Percentiles rank a stretch among this genome's conserved stretches.
Evolutionary conservation across 2,113 vertebrate genomes (phyloP).

Genomic region (Hemichromis elongatus): DNA sequence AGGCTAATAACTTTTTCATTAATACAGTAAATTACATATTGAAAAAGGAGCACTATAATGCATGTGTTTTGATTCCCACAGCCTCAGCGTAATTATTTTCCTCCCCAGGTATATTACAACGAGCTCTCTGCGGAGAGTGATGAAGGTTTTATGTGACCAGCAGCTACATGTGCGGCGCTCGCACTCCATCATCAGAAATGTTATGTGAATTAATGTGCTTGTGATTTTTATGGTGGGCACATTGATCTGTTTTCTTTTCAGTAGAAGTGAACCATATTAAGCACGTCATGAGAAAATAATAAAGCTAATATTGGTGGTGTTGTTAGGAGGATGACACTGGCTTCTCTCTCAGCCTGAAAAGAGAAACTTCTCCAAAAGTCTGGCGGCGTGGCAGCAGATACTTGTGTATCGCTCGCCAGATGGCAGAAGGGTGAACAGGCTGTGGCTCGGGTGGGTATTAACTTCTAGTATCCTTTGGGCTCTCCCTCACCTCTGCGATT

Average conservation of each 20-base stretch:
- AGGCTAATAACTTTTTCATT: not conserved
- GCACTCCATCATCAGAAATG: not conserved
- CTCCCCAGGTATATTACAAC: not conserved
- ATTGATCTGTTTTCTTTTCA: not conserved
- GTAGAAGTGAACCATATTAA: not conserved
- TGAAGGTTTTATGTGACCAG: not conserved
- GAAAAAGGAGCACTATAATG: not conserved
- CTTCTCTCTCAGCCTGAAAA: not conserved
- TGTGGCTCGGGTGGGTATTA: not conserved
- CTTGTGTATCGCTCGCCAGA: not conserved
- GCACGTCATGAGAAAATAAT: not conserved
- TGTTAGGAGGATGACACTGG: not conserved
- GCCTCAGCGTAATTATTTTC: not conserved
- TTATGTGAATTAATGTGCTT: not conserved
- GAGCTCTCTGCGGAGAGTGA: not conserved
- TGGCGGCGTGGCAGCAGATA: not conserved
- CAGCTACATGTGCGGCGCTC: not conserved
- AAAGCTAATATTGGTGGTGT: rapidly evolving
- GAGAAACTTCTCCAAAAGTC: not conserved
- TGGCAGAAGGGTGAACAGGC: not conserved
- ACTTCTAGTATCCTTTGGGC: not conserved
- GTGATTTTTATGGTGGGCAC: not conserved
- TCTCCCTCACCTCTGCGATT: not conserved
- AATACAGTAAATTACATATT: not conserved
- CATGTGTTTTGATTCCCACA: not conserved